Conservation (phyloP, 2,888 invertebrate genomes). For the Drosophila mettleri region DNA sequence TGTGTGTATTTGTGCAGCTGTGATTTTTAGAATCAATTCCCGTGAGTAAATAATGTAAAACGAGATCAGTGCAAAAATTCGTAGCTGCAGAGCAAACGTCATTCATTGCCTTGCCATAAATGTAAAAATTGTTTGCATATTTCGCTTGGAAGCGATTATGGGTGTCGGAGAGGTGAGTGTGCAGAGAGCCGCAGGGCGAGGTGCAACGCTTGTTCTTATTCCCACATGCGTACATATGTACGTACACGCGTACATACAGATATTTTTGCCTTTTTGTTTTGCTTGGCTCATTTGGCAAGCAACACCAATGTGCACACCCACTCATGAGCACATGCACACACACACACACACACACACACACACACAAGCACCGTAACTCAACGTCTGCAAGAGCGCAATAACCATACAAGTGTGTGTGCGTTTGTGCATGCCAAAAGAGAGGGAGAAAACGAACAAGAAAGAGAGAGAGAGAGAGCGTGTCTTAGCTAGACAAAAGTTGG, state of each 20-base stretch:
- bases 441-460: slow-evolving; percentile 6
- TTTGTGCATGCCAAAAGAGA: slow-evolving; percentile 25
- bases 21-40: slow-evolving; percentile 45
- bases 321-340: slow-evolving; percentile 31
- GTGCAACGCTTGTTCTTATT: slow-evolving; percentile 38
- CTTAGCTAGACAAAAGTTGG: slow-evolving; percentile 40
- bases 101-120: slow-evolving; percentile 55
- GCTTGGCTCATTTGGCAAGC: slow-evolving; percentile 75
- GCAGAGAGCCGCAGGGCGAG: slow-evolving; percentile 3
- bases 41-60: slow-evolving; percentile 48
- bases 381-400: slow-evolving; percentile 38
- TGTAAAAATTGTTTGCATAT: slow-evolving; percentile 62
- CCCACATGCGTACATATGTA: slow-evolving; percentile 11
- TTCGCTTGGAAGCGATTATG: slow-evolving; percentile 37
- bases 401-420: slow-evolving; percentile 8
- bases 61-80: slow-evolving; percentile 53
- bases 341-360: slow-evolving; percentile 21
- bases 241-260: slow-evolving; percentile 2
- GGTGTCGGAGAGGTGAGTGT: slow-evolving; percentile 2
- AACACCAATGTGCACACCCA: slow-evolving; percentile 45
- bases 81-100: slow-evolving; percentile 49
- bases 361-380: slow-evolving; percentile 21
- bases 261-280: slow-evolving; percentile 78
- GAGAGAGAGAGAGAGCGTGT: slow-evolving; percentile 25
- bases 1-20: slow-evolving; percentile 35